Evolutionary conservation across 2,888 invertebrate species (phyloP), one percentile per base, ranked within the genome.

Genomic region (Mythimna albipuncta): DNA sequence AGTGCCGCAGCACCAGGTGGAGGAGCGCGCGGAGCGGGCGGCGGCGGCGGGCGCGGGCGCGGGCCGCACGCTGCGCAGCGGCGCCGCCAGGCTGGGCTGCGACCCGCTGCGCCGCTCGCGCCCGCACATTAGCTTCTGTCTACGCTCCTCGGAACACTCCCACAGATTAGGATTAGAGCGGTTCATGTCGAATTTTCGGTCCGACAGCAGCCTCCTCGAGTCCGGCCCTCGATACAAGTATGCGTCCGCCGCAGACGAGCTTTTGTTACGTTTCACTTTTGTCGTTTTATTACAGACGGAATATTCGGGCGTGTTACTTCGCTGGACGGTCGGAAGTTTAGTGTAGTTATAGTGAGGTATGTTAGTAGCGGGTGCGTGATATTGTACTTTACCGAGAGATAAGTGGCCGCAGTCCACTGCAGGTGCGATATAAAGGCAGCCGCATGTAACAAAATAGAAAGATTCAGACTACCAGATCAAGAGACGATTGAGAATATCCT

Each of bases 1-100:
- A 85, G 97, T 97, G 91, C 98, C 98, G 93, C 98, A 98, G 93
- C 98, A 98, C 98, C 98, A 98, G 44, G 97, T 97, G 83, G 97
- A 97, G 76, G 97, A 97, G 85, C 97, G 96, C 58, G 97, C 96
- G 71, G 97, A 97, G 88, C 95, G 95, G 87, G 91, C 74, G 87
- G 88, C 72, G 85, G 91, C 54, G 0, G 59, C 32, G 38, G 67
- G 61, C 83, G 85, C 80, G 52, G 88, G 84, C 64, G 87, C 87
- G 59, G 81, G 72, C 72, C 83, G 86, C 75, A 81, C 89, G 72
- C 89, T 79, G 58, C 89, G 85, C 74, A 88, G 82, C 72, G 90
- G 86, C 71, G 89, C 88, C 74, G 85, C 89, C 69, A 94, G 89
- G 87, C 93, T 94, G 65, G 94, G 95, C 83, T 96, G 95, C 66